phyloP scores from a whole-genome alignment of 2,888 invertebrate genomes.

The Nineta flava region DNA sequence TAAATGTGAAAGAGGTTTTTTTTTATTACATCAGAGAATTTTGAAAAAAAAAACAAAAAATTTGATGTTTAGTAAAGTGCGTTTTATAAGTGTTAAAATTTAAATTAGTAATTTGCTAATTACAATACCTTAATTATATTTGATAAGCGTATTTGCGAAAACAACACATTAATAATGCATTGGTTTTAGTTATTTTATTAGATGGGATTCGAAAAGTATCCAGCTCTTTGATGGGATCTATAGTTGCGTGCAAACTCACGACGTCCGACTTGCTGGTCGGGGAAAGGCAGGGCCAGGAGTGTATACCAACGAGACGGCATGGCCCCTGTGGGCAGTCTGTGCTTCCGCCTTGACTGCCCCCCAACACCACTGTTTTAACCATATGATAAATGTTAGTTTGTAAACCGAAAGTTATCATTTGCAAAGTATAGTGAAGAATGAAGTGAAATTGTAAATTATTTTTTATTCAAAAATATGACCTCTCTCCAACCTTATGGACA shows the following conservation, averaged over 20 bases:
- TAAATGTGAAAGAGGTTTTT: too few species aligned
- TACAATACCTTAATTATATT: slow-evolving; percentile 3
- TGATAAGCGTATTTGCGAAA: slow-evolving; percentile 1
- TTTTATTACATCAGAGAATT: background rate
- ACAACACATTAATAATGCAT: background rate
- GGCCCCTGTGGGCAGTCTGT: slow-evolving; percentile 31
- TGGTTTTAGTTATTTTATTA: slow-evolving; percentile 20
- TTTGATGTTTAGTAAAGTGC: background rate
- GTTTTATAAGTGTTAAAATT: background rate
- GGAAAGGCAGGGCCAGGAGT: slow-evolving; percentile 79
- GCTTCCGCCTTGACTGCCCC: slow-evolving; percentile 29
- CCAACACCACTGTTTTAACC: slow-evolving; percentile 30
- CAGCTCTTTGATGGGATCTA: slow-evolving; percentile 56
- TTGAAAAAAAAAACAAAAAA: background rate
- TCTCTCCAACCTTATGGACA: too few species aligned
- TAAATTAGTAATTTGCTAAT: background rate
- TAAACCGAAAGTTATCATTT: slow-evolving; percentile 14
- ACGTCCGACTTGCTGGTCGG: slow-evolving; percentile 81
- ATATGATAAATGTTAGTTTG: slow-evolving; percentile 18
- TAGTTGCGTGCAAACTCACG: slow-evolving; percentile 65
- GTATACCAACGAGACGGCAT: slow-evolving; percentile 80
- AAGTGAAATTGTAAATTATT: too few species aligned
- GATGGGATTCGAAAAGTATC: slow-evolving; percentile 77
- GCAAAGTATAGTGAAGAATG: background rate
- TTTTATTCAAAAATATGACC: too few species aligned